A percentile compares a stretch with the other conserved stretches of the same genome.
phyloP scores from a whole-genome alignment of 1,140 invertebrate species.

The silkworm (Bombyx mori) region DNA sequence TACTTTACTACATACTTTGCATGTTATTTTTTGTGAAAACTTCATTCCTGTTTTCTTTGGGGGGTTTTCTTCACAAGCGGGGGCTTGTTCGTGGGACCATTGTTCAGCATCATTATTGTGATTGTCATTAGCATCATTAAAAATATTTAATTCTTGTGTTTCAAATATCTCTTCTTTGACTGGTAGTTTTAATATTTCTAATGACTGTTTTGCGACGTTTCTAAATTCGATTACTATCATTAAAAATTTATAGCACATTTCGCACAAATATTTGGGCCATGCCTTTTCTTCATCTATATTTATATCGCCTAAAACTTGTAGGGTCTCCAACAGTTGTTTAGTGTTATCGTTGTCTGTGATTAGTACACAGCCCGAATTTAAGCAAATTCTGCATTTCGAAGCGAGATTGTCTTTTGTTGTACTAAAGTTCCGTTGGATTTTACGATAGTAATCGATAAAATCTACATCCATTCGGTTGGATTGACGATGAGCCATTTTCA shows the following conservation, averaged over 20 bases:
- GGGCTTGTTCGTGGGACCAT: background rate
- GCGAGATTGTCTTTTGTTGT: background rate
- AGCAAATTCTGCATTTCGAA: constrained; percentile 6
- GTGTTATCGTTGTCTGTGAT: background rate
- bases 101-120: constrained; percentile 2
- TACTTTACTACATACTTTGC: constrained; percentile 49
- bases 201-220: constrained; percentile 29
- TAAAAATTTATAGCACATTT: constrained; percentile 33
- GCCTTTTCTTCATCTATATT: constrained; percentile 28
- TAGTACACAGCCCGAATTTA: background rate
- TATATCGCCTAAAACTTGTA: constrained; percentile 29
- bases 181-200: constrained; percentile 22
- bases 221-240: constrained; percentile 34
- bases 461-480: background rate
- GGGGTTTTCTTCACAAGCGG: constrained; percentile 1
- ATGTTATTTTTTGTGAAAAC: constrained; percentile 38
- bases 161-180: constrained; percentile 18
- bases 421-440: background rate
- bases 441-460: constrained; percentile 1
- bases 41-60: constrained; percentile 2
- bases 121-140: background rate
- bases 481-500: background rate
- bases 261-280: constrained; percentile 34
- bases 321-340: background rate
- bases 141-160: background rate